Evolutionary conservation across 2,113 vertebrate genomes (phyloP), one percentile per base, ranked within the genome.

Genomic region (Xenopus laevis): DNA sequence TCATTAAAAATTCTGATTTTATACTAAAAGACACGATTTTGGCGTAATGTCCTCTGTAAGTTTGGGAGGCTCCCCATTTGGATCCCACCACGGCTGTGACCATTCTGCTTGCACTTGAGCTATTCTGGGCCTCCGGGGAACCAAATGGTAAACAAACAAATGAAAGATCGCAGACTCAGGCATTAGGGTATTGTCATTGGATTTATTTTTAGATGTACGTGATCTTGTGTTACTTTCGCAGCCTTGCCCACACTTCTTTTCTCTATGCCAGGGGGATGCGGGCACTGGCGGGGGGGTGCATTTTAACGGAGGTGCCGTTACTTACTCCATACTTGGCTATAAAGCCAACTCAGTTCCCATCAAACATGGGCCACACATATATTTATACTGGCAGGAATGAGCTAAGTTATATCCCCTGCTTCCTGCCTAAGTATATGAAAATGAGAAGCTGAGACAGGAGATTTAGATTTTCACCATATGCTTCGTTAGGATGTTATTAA

Each of bases 121-220:
- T 72, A 72, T 72, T 63, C 47, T 33, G 15, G 70, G 33, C n/a
- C 18, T 21, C 53, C 16, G 45, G 50, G 13, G 58, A 71, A 71
- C 20, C 69, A 71, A 47, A 71, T 71, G 58, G 60, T 71, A 71
- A 71, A 62, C 69, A 61, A 71, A 60, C 68, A 71, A 50, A 71
- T 61, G 46, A 71, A 62, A 71, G 58, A 63, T 63, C 52, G 46
- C 45, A 30, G 70, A 63, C 2, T 60, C 13, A 18, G 58, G 10
- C 58, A 21, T 60, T 23, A 21, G 18, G 17, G 21, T 21, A 33
- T 63, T 53, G 60, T 64, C 17, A 63, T 62, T 53, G 33, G 59
- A 30, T 50, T 10, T 72, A 72, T 72, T 72, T 72, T 63, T 53
- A 72, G 70, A 59, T 63, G 21, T 72, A 64, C 52, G 13, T 11